Percentiles rank a stretch among this genome's conserved stretches.
phyloP scores from a whole-genome alignment of 2,888 invertebrate genomes.

The Liodrosophila aerea region DNA sequence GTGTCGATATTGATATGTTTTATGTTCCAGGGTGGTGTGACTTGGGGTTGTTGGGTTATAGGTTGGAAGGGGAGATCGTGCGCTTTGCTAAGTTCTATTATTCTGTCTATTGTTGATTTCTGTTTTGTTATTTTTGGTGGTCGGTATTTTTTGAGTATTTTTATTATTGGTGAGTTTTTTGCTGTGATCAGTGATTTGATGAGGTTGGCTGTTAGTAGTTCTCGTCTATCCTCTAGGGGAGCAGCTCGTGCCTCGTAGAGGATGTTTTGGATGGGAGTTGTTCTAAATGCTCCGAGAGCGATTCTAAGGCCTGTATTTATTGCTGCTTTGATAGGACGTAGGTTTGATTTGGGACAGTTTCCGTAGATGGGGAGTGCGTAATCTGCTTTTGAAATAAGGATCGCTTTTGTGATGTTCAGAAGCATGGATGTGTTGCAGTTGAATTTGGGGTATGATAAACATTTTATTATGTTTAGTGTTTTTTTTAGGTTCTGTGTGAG shows the following conservation, averaged over 20 bases:
- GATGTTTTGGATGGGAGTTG: slow-evolving; percentile 24
- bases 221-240: slow-evolving; percentile 5
- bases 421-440: slow-evolving; percentile 20
- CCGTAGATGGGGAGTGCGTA: slow-evolving; percentile 13
- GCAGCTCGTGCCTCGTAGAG: slow-evolving; percentile 8
- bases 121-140: neutral
- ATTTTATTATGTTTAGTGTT: slow-evolving; percentile 33
- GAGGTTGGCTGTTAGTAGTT: slow-evolving; percentile 10
- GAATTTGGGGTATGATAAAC: slow-evolving; percentile 9
- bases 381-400: slow-evolving; percentile 15
- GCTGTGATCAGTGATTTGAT: slow-evolving; percentile 8
- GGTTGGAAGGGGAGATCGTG: too few relatives aligned
- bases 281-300: slow-evolving; percentile 22
- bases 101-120: slow-evolving; percentile 1
- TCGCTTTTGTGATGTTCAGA: slow-evolving; percentile 16
- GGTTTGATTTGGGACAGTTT: slow-evolving; percentile 7
- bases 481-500: slow-evolving; percentile 11
- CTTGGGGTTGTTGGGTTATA: too few relatives aligned
- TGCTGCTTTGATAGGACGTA: slow-evolving; percentile 9
- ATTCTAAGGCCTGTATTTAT: slow-evolving; percentile 23
- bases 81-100: neutral
- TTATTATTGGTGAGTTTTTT: slow-evolving; percentile 10
- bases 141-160: slow-evolving; percentile 3
- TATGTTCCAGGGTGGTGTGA: too few relatives aligned
- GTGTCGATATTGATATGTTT: too few relatives aligned